Evolutionary conservation across 1,140 invertebrate genomes (phyloP).

Genomic region (Rhagoletis pomonella): DNA sequence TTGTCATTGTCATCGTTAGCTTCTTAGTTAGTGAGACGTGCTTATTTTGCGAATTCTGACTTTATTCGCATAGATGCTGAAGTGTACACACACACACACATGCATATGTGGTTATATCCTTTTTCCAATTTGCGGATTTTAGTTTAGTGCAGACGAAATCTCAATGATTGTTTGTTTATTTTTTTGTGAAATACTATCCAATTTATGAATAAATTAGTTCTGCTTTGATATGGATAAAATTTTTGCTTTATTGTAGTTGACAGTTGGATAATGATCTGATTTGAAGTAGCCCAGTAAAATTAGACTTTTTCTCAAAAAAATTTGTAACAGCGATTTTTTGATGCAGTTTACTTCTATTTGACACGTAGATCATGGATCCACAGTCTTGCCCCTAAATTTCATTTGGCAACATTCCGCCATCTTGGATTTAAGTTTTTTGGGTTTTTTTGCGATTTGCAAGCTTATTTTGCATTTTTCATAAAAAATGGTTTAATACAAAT

Average conservation of each 20-base stretch:
- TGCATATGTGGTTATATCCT: conserved; percentile 6
- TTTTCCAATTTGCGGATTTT: conserved; percentile 41
- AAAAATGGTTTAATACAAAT: no score
- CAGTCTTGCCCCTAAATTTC: no score
- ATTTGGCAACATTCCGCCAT: no score
- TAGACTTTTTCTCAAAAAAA: no score
- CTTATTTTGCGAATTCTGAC: neutral
- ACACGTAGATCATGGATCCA: no score
- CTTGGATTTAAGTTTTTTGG: no score
- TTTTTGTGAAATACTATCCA: neutral
- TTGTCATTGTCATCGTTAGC: conserved; percentile 47
- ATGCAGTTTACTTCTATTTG: no score
- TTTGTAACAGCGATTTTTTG: no score
- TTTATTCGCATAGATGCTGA: neutral
- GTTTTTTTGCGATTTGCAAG: no score
- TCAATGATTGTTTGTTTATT: neutral
- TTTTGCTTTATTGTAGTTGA: neutral
- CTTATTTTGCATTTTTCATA: no score
- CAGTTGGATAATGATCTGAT: neutral
- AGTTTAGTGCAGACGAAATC: neutral
- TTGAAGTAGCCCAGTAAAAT: no score
- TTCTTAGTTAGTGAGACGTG: conserved; percentile 37
- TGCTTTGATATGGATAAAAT: neutral
- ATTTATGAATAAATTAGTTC: conserved; percentile 18
- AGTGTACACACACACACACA: neutral